phyloP scores from a whole-genome alignment of 2,888 invertebrate species.

The Caenorhabditis panamensis region DNA sequence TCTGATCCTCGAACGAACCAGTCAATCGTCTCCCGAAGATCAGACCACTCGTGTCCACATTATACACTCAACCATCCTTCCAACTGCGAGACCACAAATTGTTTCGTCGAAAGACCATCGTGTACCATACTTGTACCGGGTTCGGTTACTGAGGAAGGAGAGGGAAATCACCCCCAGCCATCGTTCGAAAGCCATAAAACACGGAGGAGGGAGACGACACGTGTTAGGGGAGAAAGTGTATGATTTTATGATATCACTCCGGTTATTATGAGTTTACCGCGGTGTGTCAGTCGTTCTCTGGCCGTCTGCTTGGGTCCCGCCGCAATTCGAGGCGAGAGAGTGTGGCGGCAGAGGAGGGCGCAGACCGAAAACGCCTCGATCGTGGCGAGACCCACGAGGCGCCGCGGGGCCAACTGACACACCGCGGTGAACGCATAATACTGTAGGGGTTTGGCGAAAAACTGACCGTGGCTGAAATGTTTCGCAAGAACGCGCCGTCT shows the following conservation, averaged over 20 bases:
- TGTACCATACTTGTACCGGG: constrained; percentile 19
- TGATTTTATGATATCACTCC: constrained; percentile 26
- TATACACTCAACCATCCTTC: constrained; percentile 21
- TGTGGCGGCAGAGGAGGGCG: too few species aligned
- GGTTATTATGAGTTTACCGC: too few species aligned
- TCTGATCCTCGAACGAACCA: constrained; percentile 11
- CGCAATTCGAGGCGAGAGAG: too few species aligned
- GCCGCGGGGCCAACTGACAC: too few species aligned
- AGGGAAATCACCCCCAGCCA: background rate
- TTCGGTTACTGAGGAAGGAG: background rate
- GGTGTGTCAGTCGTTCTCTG: too few species aligned
- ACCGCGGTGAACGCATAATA: too few species aligned
- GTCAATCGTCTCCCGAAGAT: constrained; percentile 35
- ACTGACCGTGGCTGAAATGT: constrained; percentile 74
- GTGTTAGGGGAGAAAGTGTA: constrained; percentile 28
- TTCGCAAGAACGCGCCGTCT: constrained; percentile 65
- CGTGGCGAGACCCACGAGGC: too few species aligned
- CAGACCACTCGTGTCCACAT: constrained; percentile 11
- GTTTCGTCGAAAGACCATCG: constrained; percentile 50
- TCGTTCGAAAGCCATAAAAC: constrained; percentile 47
- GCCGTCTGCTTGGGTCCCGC: too few species aligned
- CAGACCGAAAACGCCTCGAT: too few species aligned
- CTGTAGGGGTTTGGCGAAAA: constrained; percentile 32
- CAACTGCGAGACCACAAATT: constrained; percentile 16
- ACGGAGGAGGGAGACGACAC: constrained; percentile 7